These are phyloP conservation scores for Steinernema carpocapsae DNA, from an alignment of 2,888 invertebrate genomes.

Conservation along the genomic window DNA sequence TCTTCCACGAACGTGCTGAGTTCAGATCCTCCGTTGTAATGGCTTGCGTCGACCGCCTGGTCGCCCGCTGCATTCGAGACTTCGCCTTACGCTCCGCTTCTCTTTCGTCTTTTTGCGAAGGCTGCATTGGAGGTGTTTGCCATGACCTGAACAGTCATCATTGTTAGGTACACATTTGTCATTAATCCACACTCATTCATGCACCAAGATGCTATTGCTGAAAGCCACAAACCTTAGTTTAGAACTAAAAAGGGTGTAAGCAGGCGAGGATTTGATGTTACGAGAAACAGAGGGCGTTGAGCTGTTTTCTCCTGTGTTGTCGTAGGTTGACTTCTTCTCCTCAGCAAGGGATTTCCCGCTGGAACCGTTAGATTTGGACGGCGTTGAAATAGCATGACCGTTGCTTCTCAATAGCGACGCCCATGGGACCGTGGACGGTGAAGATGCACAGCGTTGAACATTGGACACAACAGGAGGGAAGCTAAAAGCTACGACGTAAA, in stretches of 20 bases:
- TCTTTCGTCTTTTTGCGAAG: slow-evolving; percentile 61
- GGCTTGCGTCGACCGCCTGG: slow-evolving; percentile 64
- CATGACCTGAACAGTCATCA: slow-evolving; percentile 55
- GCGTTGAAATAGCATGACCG: background rate
- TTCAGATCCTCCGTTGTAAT: slow-evolving; percentile 59
- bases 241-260: background rate
- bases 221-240: slow-evolving; percentile 2
- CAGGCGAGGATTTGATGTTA: slow-evolving; percentile 1
- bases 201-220: background rate
- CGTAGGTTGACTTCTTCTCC: too few species aligned
- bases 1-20: slow-evolving; percentile 42
- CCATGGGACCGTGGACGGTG: slow-evolving; percentile 27
- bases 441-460: slow-evolving; percentile 38
- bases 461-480: slow-evolving; percentile 36
- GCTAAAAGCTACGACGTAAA: slow-evolving; percentile 36
- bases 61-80: slow-evolving; percentile 62
- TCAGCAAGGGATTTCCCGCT: too few species aligned
- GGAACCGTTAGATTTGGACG: too few species aligned
- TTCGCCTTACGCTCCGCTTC: slow-evolving; percentile 66
- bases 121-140: slow-evolving; percentile 60
- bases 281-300: background rate
- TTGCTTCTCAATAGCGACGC: slow-evolving; percentile 30
- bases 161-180: slow-evolving; percentile 2
- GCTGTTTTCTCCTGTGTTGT: too few species aligned
- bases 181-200: slow-evolving; percentile 32